phyloP scores from a whole-genome alignment of 2,888 invertebrate genomes.

The Dichetophora obliterata region DNA sequence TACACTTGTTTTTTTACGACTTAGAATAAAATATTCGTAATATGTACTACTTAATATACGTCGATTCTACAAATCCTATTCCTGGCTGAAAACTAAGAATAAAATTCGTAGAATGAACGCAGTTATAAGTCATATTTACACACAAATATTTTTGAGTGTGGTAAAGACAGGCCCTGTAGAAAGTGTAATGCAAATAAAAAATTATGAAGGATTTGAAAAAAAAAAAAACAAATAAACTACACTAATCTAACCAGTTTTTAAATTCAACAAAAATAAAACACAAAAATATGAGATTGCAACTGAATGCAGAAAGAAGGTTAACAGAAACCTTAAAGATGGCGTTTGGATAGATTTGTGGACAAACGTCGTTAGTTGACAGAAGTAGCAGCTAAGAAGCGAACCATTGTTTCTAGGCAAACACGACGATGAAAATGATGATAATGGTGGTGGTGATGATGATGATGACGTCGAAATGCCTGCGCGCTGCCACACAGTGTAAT shows the following conservation, averaged over 20 bases:
- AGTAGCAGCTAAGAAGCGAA: background rate
- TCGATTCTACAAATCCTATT: too few relatives aligned
- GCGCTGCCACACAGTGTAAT: too few relatives aligned
- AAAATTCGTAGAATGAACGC: too few relatives aligned
- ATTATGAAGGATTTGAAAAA: background rate
- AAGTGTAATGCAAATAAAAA: too few relatives aligned
- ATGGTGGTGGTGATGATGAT: too few relatives aligned
- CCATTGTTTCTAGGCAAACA: background rate
- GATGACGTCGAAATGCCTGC: background rate
- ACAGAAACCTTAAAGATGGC: slow-evolving; percentile 24
- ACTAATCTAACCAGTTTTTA: slow-evolving; percentile 43
- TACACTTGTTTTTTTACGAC: too few relatives aligned
- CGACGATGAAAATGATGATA: background rate
- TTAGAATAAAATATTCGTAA: too few relatives aligned
- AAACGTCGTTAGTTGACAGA: background rate
- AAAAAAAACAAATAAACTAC: background rate
- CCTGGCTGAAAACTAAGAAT: too few relatives aligned
- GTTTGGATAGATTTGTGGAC: slow-evolving; percentile 3
- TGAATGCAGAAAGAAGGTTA: background rate
- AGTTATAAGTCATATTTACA: too few relatives aligned
- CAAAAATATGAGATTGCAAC: background rate
- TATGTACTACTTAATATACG: too few relatives aligned
- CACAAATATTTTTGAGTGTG: too few relatives aligned
- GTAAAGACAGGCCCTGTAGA: too few relatives aligned
- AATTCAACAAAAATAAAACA: slow-evolving; percentile 21